Base-by-base conservation (phyloP, 2,113 vertebrate species). In the Pangasianodon hypophthalmus region DNA sequence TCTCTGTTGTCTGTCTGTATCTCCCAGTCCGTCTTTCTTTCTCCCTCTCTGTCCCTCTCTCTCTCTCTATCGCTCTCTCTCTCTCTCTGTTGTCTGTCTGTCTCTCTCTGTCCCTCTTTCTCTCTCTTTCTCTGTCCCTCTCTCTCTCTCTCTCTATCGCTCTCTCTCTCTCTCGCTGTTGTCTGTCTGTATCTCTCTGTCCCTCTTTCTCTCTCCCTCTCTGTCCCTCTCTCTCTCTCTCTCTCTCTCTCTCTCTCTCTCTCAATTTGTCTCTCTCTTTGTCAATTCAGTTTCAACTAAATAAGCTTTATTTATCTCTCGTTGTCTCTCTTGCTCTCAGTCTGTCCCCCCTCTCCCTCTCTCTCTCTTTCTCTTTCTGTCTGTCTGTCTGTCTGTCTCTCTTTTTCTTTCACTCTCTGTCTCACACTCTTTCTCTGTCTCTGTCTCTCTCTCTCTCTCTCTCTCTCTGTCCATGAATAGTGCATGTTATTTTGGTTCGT, bases 401-500 rank as follows among this genome's bases (percentile, higher is more conserved):
- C 37, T 18, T 44, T 71, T 18, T 13, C 32, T 50, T 4, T 90
- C 32, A 29, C 56, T 87, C n/a, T n/a, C n/a, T n/a, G n/a, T n/a
- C n/a, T n/a, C n/a, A n/a, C n/a, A n/a, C 37, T 29, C 83, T 54
- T 13, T 56, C 41, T 37, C 2, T 71, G 4, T 37, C 13, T 21
- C 41, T 44, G 0, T 85, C 37, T 79, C 32, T 88, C 67, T 19
- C 29, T 81, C 60, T 88, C 56, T 87, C 69, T 73, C 6, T 41
- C 37, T 73, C 1, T 41, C 37, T 21, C 16, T 41, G 92, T 92
- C 93, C 92, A 95, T 96, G 95, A 96, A 96, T 96, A 95, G 94
- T 96, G 94, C 89, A 96, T 96, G 94, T 95, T 96, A 93, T 95
- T 95, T 95, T 95, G 92, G 93, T 94, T 95, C 93, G 93, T 93